A percentile compares a stretch with the other conserved stretches of the same genome.
Conservation (phyloP, 1,140 invertebrate genomes). For the Brachionus paranguensis region DNA sequence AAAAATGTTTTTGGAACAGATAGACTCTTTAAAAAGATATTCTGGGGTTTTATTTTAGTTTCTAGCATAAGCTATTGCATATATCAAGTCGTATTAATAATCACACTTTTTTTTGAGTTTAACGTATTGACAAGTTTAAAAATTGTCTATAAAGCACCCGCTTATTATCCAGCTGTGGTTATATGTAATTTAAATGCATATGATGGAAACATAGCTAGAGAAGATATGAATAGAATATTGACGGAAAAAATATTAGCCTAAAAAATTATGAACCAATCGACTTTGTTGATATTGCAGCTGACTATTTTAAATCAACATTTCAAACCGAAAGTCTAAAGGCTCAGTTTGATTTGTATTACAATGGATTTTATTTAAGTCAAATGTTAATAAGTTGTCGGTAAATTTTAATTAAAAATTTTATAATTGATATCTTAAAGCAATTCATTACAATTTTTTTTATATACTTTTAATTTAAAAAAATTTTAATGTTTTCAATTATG, state of each 20-base stretch:
- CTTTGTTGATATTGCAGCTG: neutral
- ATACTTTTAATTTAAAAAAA: neutral
- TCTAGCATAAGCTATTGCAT: neutral
- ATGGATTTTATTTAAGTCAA: constrained; percentile 13
- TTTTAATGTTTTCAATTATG: neutral
- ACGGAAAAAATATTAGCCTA: neutral
- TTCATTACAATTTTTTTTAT: neutral
- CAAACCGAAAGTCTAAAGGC: neutral
- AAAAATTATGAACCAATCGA: neutral
- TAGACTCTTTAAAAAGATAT: neutral
- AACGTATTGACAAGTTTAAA: neutral
- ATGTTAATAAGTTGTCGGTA: constrained; percentile 29
- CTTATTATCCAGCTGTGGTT: neutral
- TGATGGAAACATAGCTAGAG: neutral
- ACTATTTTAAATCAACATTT: neutral
- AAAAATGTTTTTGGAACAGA: neutral
- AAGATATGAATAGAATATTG: neutral
- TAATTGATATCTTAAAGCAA: neutral
- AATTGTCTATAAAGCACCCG: neutral
- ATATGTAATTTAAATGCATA: constrained; percentile 29
- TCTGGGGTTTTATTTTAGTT: neutral
- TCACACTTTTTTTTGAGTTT: neutral
- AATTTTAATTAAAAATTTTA: neutral
- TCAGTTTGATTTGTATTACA: neutral
- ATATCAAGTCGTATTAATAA: neutral